Evolutionary conservation across 2,797 vertebrate species (phyloP).

Genomic region (Sebastes elongatus): DNA sequence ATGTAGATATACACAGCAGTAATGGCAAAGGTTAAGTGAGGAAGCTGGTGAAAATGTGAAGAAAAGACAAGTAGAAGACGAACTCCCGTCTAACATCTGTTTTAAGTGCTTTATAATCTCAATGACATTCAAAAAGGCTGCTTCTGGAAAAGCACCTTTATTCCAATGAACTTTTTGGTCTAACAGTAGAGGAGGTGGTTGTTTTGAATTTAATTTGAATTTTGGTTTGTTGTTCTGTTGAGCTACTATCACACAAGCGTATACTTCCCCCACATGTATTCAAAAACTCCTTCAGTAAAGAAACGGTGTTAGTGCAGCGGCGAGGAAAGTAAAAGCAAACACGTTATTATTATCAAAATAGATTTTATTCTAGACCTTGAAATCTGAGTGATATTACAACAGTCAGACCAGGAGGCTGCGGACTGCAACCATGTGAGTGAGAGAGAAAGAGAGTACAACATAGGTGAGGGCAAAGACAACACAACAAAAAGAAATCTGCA

Average conservation of each 20-base stretch:
- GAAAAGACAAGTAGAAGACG: neutral
- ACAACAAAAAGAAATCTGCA: conserved; percentile 87
- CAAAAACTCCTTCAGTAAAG: neutral
- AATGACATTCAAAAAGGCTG: neutral
- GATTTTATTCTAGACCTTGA: conserved; percentile 99
- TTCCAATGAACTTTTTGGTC: neutral
- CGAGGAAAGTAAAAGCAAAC: conserved; percentile 20
- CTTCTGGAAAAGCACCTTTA: neutral
- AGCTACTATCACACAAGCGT: neutral
- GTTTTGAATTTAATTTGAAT: neutral
- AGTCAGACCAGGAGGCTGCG: conserved; percentile 96
- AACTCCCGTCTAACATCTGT: neutral
- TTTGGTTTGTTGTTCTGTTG: no score
- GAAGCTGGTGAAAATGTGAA: neutral
- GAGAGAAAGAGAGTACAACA: conserved; percentile 76
- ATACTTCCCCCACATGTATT: neutral
- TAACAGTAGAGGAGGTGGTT: neutral
- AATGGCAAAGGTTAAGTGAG: neutral
- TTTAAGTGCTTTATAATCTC: neutral
- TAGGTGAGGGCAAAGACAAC: conserved; percentile 84
- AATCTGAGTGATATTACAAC: conserved; percentile 98
- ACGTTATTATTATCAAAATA: conserved; percentile 97
- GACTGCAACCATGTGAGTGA: conserved; percentile 90
- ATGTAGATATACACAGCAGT: neutral
- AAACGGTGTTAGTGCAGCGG: neutral